Conservation (phyloP, 64 coral and sea anemone species). For the Cladopsammia gracilis region DNA sequence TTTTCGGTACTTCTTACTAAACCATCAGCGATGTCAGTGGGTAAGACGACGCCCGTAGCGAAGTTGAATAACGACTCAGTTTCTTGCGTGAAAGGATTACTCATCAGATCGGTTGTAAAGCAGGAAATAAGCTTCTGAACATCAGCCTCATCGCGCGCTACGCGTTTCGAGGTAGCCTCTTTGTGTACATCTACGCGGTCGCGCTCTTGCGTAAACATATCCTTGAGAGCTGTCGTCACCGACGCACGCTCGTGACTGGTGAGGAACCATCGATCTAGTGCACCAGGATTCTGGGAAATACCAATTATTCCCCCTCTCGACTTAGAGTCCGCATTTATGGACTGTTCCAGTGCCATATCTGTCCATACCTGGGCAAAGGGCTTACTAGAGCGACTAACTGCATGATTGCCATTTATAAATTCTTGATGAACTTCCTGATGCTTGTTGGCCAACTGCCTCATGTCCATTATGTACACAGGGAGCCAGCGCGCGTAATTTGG, state of each 20-base stretch:
- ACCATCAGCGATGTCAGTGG: constrained; percentile 35
- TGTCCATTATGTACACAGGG: constrained; percentile 17
- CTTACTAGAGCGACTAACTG: constrained; percentile 50
- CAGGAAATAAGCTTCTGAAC: constrained; percentile 66
- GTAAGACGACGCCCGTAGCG: constrained; percentile 75
- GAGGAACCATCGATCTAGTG: constrained; percentile 42
- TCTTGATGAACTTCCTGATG: constrained; percentile 33
- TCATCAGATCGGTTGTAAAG: constrained; percentile 68
- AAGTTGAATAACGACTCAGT: constrained; percentile 54
- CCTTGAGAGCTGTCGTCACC: constrained; percentile 43
- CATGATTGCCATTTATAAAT: constrained; percentile 44
- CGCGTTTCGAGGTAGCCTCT: constrained; percentile 42
- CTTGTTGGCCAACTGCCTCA: constrained; percentile 25
- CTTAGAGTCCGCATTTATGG: constrained; percentile 57
- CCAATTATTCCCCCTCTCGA: no score
- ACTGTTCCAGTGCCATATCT: constrained; percentile 71
- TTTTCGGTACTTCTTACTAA: no score
- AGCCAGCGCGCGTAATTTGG: constrained; percentile 24
- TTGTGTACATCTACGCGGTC: neutral
- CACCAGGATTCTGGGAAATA: constrained; percentile 25
- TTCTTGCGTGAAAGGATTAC: constrained; percentile 67
- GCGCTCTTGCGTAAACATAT: constrained; percentile 7
- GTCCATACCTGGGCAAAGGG: constrained; percentile 66
- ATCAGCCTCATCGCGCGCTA: constrained; percentile 74
- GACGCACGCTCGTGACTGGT: constrained; percentile 34